Conservation (phyloP, 2,888 invertebrate species). For the Caenorhabditis sp. region DNA sequence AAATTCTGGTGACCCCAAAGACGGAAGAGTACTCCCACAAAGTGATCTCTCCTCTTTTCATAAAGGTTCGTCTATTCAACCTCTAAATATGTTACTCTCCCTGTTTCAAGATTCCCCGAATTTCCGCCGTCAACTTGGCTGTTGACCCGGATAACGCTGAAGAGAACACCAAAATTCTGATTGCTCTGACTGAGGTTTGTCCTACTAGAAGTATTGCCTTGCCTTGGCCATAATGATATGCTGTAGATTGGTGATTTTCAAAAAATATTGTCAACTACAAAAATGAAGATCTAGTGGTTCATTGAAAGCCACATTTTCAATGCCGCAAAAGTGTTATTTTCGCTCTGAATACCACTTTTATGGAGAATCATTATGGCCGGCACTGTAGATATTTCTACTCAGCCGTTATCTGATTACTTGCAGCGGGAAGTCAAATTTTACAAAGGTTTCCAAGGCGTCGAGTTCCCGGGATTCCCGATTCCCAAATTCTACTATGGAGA, state of each 20-base stretch:
- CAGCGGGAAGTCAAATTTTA: constrained; percentile 53
- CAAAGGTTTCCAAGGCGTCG: constrained; percentile 23
- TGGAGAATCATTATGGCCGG: too few species aligned
- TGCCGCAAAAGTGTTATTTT: too few species aligned
- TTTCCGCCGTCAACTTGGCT: constrained; percentile 46
- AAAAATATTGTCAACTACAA: too few species aligned
- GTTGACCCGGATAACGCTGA: constrained; percentile 45
- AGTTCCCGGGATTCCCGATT: constrained; percentile 52
- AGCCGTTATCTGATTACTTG: not conserved
- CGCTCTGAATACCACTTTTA: too few species aligned
- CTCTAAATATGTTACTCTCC: not conserved
- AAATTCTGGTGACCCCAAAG: constrained; percentile 27
- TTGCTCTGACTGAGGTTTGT: constrained; percentile 41
- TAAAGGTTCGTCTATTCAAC: not conserved
- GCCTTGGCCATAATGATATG: too few species aligned
- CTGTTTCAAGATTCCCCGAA: constrained; percentile 37
- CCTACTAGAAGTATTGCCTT: too few species aligned
- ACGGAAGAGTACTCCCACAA: constrained; percentile 37
- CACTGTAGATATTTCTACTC: too few species aligned
- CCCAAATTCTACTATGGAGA: constrained; percentile 55
- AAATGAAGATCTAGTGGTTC: too few species aligned
- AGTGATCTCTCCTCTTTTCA: constrained; percentile 1
- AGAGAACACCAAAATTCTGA: constrained; percentile 40
- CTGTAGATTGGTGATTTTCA: too few species aligned
- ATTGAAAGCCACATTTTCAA: too few species aligned